Base-by-base conservation (phyloP, 2,113 vertebrate genomes). In the Lipotes vexillifer region DNA sequence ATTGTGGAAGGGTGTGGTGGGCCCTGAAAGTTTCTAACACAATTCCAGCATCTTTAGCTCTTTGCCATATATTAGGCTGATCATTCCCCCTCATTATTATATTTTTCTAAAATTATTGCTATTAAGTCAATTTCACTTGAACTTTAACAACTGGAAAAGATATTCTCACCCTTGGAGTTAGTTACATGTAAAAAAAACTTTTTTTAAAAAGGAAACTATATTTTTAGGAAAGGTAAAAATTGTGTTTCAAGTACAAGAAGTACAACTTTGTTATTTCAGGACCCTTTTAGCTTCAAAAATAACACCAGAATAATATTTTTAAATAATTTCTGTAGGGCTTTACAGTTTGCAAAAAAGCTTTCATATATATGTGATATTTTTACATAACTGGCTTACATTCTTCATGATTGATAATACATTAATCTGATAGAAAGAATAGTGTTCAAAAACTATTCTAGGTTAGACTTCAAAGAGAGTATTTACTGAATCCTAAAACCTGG, bases 101-200 rank as follows among this genome's bases (percentile, higher is more conserved):
- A 65, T 83, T 92, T 80, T 94, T 81, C 27, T 88, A 59, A 15
- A 93, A 38, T 97, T 93, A 93, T 27, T 84, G 36, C 69, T 91
- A 36, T 85, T 77, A 90, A 90, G 74, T 88, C 33, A 88, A 71
- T 87, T 93, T 92, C 68, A 82, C n/a, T 94, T 93, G 63, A 97
- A 78, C 33, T 90, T 87, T 69, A 78, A 92, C 29, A 81, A 41
- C 63, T 95, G 49, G 31, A 74, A 88, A 87, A 52, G 17, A 33
- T 17, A 41, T 36, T 93, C 72, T 89, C n/a, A 57, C 29, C 88
- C 15, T 66, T 85, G 63, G n/a, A 91, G 14, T 90, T 80, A 71
- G 57, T 87, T 94, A 61, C 17, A 29, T 90, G 13, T 55, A 21
- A 21, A 77, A 77, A 72, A 55, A 38, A n/a, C 0, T 18, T 52